Base-by-base conservation (phyloP, 2,888 invertebrate genomes). In the Sinohyriopsis cumingii region DNA sequence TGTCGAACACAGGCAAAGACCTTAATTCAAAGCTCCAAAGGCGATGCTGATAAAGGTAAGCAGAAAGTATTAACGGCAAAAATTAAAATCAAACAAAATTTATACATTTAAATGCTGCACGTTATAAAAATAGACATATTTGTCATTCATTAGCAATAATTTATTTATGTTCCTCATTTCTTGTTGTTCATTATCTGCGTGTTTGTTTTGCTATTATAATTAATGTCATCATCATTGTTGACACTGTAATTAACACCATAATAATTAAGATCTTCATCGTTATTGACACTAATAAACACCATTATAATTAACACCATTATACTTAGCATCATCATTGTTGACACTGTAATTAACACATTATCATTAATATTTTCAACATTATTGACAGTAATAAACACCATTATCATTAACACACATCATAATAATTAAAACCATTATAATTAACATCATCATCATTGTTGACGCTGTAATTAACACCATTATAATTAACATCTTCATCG, bases 1-100 rank as follows among this genome's bases (percentile, higher is more conserved):
- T 78, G 77, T 64, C 22, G 55, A 28, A 12, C 57, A 63, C 55
- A 63, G n/a, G 33, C 45, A 24, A 56, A 24, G 6, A 53, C 28
- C 56, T 56, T 25, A 25, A 33, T 20, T 59, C 33, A 19, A 22
- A 59, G 3, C 18, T 19, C 18, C 12, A 25, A 65, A 25, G 22
- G 59, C 54, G 53, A 53, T 22, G n/a, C 1, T 59, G 55, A 55
- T 55, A 15, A 61, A 19, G 54, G 59, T 67, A 67, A 61, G 59
- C 20, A 5, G 57, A 20, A 45, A 15, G 33, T 22, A 55, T 56
- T 65, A 45, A 12, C 19, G 24, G 9, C 1, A 45, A 45, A n/a
- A n/a, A n/a, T n/a, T n/a, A n/a, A n/a, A 45, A 45, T 9, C 12
- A 45, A 45, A 45, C 45, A 45, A 45, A 45, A 45, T 12, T 0